Evolutionary conservation across 2,113 vertebrate species (phyloP).

Genomic region (Cephalopholis sonnerati): DNA sequence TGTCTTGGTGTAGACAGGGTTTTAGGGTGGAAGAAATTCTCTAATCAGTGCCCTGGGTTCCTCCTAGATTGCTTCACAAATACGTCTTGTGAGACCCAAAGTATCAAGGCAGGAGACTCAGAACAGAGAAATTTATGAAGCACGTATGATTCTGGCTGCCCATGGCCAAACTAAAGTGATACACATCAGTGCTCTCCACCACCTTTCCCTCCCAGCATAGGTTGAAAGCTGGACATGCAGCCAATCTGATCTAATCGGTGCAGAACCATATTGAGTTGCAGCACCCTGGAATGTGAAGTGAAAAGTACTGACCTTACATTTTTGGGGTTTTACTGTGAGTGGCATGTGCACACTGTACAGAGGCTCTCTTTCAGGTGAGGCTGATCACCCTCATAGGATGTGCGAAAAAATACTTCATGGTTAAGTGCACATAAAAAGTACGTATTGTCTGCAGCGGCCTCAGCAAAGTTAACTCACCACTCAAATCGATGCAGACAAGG

Average conservation of each 20-base stretch:
- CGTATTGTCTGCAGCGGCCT: slow-evolving; percentile 25
- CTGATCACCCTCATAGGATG: slow-evolving; percentile 44
- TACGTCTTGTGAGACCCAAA: slow-evolving; percentile 60
- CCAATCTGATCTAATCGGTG: slow-evolving; percentile 8
- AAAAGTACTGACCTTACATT: slow-evolving; percentile 56
- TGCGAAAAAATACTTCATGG: slow-evolving; percentile 47
- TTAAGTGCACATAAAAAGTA: slow-evolving; percentile 60
- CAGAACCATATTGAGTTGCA: slow-evolving; percentile 47
- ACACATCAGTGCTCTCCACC: slow-evolving; percentile 13
- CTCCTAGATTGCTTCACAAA: slow-evolving; percentile 51
- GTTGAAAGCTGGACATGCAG: slow-evolving; percentile 11
- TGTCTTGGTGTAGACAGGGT: slow-evolving; percentile 34
- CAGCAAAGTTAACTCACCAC: slow-evolving; percentile 29
- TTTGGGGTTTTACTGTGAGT: slow-evolving; percentile 52
- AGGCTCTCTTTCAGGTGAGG: slow-evolving; percentile 21
- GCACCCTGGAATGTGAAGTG: slow-evolving; percentile 48
- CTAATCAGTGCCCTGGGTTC: slow-evolving; percentile 64
- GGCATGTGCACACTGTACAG: slow-evolving; percentile 19
- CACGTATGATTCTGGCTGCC: slow-evolving; percentile 20
- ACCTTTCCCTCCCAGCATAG: not conserved
- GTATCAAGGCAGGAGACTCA: slow-evolving; percentile 18
- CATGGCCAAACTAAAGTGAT: slow-evolving; percentile 22
- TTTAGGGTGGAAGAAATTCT: slow-evolving; percentile 55
- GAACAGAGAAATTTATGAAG: slow-evolving; percentile 46
- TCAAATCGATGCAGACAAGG: slow-evolving; percentile 44